These are phyloP conservation scores for Xyrichtys novacula DNA, from an alignment of 2,797 vertebrate species.

Conservation along the genomic window DNA sequence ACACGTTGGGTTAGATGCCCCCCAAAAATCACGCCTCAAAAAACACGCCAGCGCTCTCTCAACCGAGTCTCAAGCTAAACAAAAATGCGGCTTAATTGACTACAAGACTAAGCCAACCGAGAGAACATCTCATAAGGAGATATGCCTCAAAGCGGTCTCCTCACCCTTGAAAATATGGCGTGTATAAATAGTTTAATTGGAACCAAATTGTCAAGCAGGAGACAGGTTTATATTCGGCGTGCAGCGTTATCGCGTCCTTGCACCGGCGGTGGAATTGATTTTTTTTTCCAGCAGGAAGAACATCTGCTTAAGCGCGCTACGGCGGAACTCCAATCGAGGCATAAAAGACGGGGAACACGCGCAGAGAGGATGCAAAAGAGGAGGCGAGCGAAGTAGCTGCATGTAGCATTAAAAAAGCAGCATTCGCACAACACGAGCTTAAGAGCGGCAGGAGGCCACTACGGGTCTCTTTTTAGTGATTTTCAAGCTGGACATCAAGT, in stretches of 20 bases:
- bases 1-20: too few species aligned
- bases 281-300: conserved; percentile 63
- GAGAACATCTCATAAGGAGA: conserved; percentile 61
- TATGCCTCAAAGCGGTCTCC: conserved; percentile 62
- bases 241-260: conserved; percentile 72
- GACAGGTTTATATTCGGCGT: conserved; percentile 73
- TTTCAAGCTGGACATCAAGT: conserved; percentile 23
- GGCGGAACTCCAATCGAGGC: conserved; percentile 70
- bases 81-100: conserved; percentile 60
- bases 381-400: conserved; percentile 52
- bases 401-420: conserved; percentile 57
- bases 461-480: neutral
- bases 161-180: conserved; percentile 67
- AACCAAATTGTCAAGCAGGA: conserved; percentile 76
- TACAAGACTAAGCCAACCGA: conserved; percentile 43
- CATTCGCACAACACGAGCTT: conserved; percentile 38
- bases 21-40: conserved; percentile 2
- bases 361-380: conserved; percentile 34
- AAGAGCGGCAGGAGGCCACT: conserved; percentile 23
- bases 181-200: conserved; percentile 81
- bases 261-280: conserved; percentile 73
- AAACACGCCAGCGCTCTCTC: conserved; percentile 41
- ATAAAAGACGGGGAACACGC: conserved; percentile 38
- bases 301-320: conserved; percentile 76
- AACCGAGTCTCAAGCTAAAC: conserved; percentile 57